Conservation (phyloP, 2,888 invertebrate genomes). For the Hypena proboscidalis region DNA sequence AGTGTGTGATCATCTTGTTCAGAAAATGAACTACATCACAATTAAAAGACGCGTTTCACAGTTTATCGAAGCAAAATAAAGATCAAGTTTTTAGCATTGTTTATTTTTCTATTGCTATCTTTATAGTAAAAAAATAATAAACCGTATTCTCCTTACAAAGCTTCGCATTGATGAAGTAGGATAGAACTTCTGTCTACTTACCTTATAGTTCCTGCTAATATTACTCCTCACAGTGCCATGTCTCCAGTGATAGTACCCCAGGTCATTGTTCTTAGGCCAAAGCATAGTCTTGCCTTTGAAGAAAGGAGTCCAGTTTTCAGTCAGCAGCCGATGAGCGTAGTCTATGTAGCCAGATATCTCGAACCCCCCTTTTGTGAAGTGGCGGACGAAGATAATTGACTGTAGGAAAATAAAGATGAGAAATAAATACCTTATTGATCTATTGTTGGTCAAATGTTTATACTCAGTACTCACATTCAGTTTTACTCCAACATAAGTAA, state of each 20-base stretch:
- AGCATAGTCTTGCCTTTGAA: constrained; percentile 88
- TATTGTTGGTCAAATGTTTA: not conserved
- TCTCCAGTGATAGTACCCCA: constrained; percentile 92
- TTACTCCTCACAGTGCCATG: constrained; percentile 89
- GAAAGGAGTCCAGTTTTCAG: constrained; percentile 91
- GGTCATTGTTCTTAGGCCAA: constrained; percentile 88
- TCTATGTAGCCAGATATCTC: constrained; percentile 95
- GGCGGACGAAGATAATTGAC: constrained; percentile 92
- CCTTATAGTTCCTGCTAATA: constrained; percentile 91
- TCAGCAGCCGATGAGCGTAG: constrained; percentile 88
- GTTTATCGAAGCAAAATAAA: too few species aligned
- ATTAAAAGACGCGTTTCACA: too few species aligned
- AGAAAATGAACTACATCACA: too few species aligned
- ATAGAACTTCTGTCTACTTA: too few species aligned
- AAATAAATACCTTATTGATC: not conserved
- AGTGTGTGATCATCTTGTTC: too few species aligned
- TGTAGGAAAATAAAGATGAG: constrained; percentile 54
- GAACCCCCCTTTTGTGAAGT: constrained; percentile 88
- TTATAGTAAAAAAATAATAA: too few species aligned
- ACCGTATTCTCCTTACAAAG: too few species aligned
- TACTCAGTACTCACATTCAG: too few species aligned
- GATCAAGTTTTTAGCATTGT: too few species aligned
- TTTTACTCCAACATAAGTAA: too few species aligned
- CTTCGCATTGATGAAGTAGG: too few species aligned
- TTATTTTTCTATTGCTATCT: too few species aligned